phyloP scores from a whole-genome alignment of 2,797 vertebrate genomes.

The Falco cherrug region DNA sequence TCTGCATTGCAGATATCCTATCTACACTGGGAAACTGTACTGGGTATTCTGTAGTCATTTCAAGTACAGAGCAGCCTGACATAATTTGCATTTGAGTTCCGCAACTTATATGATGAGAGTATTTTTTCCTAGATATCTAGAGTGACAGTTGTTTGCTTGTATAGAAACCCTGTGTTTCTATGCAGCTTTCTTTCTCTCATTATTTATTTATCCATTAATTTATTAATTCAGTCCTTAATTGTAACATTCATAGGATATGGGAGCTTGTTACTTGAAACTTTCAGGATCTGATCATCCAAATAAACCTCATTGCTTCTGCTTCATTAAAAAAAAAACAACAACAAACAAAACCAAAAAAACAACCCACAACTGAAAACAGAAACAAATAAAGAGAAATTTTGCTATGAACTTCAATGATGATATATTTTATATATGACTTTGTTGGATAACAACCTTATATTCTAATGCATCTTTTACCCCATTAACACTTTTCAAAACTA shows the following conservation, averaged over 20 bases:
- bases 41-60: constrained; percentile 13
- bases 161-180: rapidly evolving
- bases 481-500: neutral
- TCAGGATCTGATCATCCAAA: neutral
- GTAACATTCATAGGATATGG: neutral
- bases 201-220: neutral
- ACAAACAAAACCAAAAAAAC: neutral
- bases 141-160: neutral
- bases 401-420: neutral
- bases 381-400: neutral
- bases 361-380: too few relatives aligned
- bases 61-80: neutral
- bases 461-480: neutral
- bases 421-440: neutral
- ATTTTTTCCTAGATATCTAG: neutral
- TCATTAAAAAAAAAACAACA: neutral
- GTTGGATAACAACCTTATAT: neutral
- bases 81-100: neutral
- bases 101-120: neutral
- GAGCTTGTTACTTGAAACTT: neutral
- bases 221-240: neutral
- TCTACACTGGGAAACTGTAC: neutral
- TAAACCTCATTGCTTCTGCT: neutral
- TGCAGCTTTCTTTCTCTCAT: neutral
- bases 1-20: constrained; percentile 46